phyloP scores from a whole-genome alignment of 1,140 invertebrate species.

The Scylla paramamosain region DNA sequence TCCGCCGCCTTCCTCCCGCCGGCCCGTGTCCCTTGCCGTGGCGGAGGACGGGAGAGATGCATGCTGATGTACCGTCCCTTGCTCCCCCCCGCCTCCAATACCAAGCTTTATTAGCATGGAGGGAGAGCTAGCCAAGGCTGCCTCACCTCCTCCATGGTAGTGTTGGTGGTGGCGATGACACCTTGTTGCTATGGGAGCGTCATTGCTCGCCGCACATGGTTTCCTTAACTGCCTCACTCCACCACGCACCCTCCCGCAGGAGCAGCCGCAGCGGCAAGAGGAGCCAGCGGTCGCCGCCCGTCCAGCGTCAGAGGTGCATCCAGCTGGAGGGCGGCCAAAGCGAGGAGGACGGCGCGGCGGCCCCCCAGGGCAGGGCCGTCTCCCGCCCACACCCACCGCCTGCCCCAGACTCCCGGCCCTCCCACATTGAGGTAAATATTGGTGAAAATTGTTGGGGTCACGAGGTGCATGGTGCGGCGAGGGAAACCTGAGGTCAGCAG shows the following conservation, averaged over 20 bases:
- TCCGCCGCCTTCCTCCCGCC: neutral
- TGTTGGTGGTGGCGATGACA: neutral
- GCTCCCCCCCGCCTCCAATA: neutral
- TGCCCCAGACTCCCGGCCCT: slow-evolving; percentile 22
- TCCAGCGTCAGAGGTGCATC: slow-evolving; percentile 71
- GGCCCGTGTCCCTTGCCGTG: no score
- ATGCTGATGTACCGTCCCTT: neutral
- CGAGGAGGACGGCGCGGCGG: slow-evolving; percentile 68
- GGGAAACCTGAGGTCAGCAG: neutral
- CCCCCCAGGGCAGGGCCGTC: slow-evolving; percentile 48
- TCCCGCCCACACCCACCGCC: slow-evolving; percentile 47
- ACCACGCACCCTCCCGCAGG: neutral
- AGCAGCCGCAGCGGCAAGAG: slow-evolving; percentile 69
- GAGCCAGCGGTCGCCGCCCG: slow-evolving; percentile 64
- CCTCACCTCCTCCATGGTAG: neutral
- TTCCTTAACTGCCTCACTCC: neutral
- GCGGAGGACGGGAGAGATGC: no score
- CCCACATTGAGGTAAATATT: slow-evolving; percentile 43
- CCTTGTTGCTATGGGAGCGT: neutral
- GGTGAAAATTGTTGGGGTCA: neutral
- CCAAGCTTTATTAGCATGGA: no score
- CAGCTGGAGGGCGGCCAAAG: slow-evolving; percentile 58
- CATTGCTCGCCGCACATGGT: neutral
- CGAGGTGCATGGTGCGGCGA: neutral
- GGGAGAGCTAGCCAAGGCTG: no score